phyloP scores from a whole-genome alignment of 2,888 invertebrate genomes.

The Cerastoderma edule region DNA sequence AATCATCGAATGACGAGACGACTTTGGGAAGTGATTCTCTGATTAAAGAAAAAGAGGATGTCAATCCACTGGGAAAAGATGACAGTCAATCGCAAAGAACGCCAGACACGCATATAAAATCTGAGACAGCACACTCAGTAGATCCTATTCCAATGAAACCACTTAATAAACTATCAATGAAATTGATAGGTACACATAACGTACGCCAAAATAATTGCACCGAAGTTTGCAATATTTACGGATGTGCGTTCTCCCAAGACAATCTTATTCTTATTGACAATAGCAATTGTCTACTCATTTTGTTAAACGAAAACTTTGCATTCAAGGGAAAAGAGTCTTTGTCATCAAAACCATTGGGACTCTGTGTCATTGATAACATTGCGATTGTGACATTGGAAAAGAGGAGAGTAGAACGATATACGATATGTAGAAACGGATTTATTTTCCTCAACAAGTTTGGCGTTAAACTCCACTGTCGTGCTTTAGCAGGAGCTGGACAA shows the following conservation, averaged over 20 bases:
- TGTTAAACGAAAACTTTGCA: background rate
- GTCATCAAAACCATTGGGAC: background rate
- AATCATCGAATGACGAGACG: background rate
- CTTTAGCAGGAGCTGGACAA: background rate
- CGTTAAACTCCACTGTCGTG: background rate
- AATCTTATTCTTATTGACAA: constrained; percentile 3
- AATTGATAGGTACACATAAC: background rate
- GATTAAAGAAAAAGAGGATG: background rate
- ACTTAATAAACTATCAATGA: too few species aligned
- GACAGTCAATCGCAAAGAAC: background rate
- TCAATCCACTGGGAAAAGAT: background rate
- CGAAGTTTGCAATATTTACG: background rate
- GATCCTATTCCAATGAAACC: too few species aligned
- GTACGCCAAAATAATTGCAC: background rate
- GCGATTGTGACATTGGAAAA: background rate
- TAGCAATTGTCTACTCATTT: background rate
- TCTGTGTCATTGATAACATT: background rate
- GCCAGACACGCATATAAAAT: background rate
- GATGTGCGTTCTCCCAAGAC: background rate
- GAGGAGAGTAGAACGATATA: background rate
- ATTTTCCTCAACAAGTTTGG: background rate
- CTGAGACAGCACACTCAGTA: background rate
- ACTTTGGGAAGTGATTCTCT: background rate
- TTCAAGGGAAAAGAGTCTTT: background rate
- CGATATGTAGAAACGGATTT: background rate